Percentiles rank a stretch among this genome's conserved stretches.
Conservation (phyloP, 2,113 vertebrate genomes). For the Cacatua alba region DNA sequence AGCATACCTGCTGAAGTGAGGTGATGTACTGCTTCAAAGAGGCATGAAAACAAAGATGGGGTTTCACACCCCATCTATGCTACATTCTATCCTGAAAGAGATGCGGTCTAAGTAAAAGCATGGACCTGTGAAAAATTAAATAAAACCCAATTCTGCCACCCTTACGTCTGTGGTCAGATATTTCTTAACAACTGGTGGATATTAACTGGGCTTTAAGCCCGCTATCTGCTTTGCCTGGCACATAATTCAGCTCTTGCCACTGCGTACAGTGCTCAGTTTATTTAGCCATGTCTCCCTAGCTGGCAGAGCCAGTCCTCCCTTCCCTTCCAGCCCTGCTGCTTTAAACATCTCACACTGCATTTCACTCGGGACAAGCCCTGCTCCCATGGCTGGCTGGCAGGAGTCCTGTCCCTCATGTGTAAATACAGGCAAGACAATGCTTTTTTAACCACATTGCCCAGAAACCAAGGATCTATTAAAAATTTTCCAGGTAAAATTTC, state of each 20-base stretch:
- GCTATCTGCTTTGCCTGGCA: conserved; percentile 19
- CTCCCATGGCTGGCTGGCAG: not conserved
- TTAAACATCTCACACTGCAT: not conserved
- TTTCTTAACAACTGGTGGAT: not conserved
- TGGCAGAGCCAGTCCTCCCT: not conserved
- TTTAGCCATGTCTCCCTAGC: not conserved
- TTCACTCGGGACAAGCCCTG: not conserved
- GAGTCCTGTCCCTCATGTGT: not conserved
- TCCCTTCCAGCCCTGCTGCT: not conserved
- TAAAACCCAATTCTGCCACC: not conserved
- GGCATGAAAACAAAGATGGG: not conserved
- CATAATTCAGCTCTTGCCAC: not conserved
- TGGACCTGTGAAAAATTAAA: not conserved
- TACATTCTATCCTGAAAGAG: not conserved
- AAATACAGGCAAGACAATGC: not conserved
- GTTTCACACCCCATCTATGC: not conserved
- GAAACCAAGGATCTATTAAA: not conserved
- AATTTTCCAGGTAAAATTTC: not conserved
- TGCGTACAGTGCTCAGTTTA: not conserved
- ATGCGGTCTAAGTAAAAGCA: not conserved
- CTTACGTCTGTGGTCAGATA: not conserved
- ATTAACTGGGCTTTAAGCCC: not conserved
- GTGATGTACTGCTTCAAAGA: rapidly evolving
- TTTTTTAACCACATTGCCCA: not conserved
- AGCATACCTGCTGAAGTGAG: not conserved